phyloP scores from a whole-genome alignment of 2,888 invertebrate genomes.

The Acrocyrtus sp. region DNA sequence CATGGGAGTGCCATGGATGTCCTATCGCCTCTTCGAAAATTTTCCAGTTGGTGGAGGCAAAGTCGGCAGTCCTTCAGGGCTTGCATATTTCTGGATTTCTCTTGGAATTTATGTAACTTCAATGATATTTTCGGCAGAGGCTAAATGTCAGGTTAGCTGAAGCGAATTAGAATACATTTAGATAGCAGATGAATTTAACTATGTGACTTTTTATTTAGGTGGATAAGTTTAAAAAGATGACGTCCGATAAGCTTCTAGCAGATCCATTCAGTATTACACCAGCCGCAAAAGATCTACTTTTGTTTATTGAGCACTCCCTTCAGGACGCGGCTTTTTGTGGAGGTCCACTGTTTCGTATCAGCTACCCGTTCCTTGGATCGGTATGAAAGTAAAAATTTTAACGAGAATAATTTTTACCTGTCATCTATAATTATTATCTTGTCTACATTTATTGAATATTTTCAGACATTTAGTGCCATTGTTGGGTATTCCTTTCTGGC shows the following conservation, averaged over 20 bases:
- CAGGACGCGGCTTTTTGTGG: conserved; percentile 4
- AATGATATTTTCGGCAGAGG: not conserved
- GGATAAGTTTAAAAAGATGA: not conserved
- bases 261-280: not conserved
- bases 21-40: not conserved
- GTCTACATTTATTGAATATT: not conserved
- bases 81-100: too few relatives aligned
- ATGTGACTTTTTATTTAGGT: not conserved
- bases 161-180: too few relatives aligned
- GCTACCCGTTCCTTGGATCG: conserved; percentile 20
- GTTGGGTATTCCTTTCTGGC: conserved; percentile 23
- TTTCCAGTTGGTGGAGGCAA: not conserved
- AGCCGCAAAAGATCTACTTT: not conserved
- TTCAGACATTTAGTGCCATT: conserved; percentile 9
- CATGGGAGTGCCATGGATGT: conserved; percentile 21
- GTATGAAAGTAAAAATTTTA: not conserved
- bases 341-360: conserved; percentile 15
- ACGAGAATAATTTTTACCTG: not conserved
- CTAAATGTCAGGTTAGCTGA: conserved; percentile 3
- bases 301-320: not conserved
- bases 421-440: not conserved
- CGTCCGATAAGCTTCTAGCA: not conserved
- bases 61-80: not conserved
- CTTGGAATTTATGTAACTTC: not conserved
- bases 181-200: too few relatives aligned